A percentile compares a stretch with the other conserved stretches of the same genome.
phyloP scores from a whole-genome alignment of 1,140 invertebrate species.

The Drosophila sp. region DNA sequence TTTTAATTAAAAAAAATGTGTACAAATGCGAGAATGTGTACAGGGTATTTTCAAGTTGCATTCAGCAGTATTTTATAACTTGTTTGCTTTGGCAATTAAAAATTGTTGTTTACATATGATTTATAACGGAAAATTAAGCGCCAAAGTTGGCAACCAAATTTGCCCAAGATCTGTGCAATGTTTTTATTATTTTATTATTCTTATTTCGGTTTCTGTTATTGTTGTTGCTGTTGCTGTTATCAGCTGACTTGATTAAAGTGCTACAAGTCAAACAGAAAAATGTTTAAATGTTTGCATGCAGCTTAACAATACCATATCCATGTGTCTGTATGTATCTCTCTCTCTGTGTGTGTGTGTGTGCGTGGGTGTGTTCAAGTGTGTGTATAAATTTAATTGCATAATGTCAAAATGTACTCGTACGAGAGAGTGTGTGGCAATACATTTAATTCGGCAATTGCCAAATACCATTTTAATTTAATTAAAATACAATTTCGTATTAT shows the following conservation, averaged over 20 bases:
- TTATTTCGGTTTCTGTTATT: neutral
- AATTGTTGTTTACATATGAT: constrained; percentile 38
- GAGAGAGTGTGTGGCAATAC: constrained; percentile 14
- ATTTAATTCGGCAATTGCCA: constrained; percentile 34
- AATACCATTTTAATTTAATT: constrained; percentile 59
- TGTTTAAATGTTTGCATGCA: constrained; percentile 25
- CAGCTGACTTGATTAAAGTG: constrained; percentile 53
- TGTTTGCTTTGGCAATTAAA: constrained; percentile 48
- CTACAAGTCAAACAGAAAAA: constrained; percentile 24
- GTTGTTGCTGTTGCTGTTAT: constrained; percentile 25
- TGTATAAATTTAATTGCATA: constrained; percentile 32
- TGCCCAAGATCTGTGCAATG: constrained; percentile 20
- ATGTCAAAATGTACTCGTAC: neutral
- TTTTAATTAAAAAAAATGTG: no score
- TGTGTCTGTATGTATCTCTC: neutral
- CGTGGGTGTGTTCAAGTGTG: constrained; percentile 14
- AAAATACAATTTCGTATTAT: constrained; percentile 33
- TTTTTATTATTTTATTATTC: constrained; percentile 10
- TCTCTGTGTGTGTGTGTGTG: constrained; percentile 17
- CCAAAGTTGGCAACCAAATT: constrained; percentile 25
- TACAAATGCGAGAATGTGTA: no score
- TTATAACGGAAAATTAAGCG: constrained; percentile 25
- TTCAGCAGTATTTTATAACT: neutral
- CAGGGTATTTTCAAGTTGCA: neutral
- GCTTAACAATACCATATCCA: constrained; percentile 21